phyloP scores from a whole-genome alignment of 1,140 invertebrate genomes.

The Ostrea edulis region DNA sequence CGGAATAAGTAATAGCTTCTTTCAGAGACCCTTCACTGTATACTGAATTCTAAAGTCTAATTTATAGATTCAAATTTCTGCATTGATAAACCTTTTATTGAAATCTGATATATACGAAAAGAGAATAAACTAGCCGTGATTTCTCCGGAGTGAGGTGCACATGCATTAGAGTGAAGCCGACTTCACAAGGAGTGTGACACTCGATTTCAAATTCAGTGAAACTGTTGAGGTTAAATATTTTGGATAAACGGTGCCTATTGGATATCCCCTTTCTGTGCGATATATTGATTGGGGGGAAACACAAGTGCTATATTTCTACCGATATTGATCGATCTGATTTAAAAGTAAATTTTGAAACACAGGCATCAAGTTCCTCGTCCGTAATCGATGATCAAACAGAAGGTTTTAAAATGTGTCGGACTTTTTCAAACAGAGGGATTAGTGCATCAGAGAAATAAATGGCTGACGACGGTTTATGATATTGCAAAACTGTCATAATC shows the following conservation, averaged over 20 bases:
- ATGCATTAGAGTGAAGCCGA: neutral
- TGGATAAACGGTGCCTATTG: neutral
- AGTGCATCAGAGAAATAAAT: neutral
- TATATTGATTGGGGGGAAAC: neutral
- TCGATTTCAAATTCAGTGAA: neutral
- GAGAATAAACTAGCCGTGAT: neutral
- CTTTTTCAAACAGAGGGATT: slow-evolving; percentile 12
- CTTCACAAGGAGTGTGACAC: neutral
- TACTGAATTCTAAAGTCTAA: slow-evolving; percentile 22
- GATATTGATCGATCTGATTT: slow-evolving; percentile 19
- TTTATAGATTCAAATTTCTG: neutral
- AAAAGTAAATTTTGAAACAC: slow-evolving; percentile 29
- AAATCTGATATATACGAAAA: neutral
- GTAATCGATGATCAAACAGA: neutral
- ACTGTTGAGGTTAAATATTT: neutral
- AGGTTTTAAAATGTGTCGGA: neutral
- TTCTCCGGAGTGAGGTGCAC: neutral
- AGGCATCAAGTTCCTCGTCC: neutral
- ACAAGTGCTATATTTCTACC: neutral
- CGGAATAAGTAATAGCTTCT: neutral
- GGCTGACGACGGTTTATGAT: slow-evolving; percentile 6
- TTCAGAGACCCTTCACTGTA: neutral
- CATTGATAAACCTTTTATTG: neutral
- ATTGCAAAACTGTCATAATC: slow-evolving; percentile 22
- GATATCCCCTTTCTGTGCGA: neutral